A percentile compares a stretch with the other conserved stretches of the same genome.
These are phyloP conservation scores for Octopus sinensis DNA, from an alignment of 1,140 invertebrate species.

Conservation along the genomic window DNA sequence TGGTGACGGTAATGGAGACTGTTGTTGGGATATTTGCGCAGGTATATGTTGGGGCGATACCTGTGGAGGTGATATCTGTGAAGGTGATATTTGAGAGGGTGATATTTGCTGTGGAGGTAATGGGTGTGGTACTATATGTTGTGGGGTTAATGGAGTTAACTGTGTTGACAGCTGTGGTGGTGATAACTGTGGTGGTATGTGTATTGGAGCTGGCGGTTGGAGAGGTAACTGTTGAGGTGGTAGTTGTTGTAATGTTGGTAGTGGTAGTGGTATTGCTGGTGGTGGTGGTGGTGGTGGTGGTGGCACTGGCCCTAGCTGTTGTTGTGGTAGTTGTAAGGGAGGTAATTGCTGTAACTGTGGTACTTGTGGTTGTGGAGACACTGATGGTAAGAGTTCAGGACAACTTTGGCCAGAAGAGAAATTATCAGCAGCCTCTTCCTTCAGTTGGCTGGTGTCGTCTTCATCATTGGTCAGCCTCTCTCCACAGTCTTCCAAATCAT, in stretches of 20 bases:
- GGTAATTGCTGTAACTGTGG: constrained; percentile 95
- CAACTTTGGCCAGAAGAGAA: constrained; percentile 27
- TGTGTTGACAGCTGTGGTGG: background rate
- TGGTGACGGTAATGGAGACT: constrained; percentile 25
- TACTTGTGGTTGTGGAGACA: constrained; percentile 47
- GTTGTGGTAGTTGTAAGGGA: constrained; percentile 68
- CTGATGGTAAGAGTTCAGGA: constrained; percentile 55
- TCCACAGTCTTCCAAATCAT: constrained; percentile 22
- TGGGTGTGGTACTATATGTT: constrained; percentile 28
- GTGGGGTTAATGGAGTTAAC: constrained; percentile 21
- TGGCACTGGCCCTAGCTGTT: constrained; percentile 27
- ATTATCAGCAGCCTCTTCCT: constrained; percentile 21
- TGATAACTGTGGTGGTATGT: constrained; percentile 11
- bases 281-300: constrained; percentile 25
- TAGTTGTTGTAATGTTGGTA: constrained; percentile 26
- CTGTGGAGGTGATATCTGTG: constrained; percentile 28
- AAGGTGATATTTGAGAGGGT: constrained; percentile 22
- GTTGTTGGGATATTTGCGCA: constrained; percentile 16
- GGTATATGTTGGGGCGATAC: constrained; percentile 20
- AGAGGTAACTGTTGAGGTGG: background rate
- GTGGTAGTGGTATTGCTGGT: constrained; percentile 23
- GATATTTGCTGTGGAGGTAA: constrained; percentile 21
- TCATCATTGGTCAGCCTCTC: constrained; percentile 18
- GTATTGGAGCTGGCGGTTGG: constrained; percentile 13
- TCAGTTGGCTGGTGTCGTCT: constrained; percentile 15